Conservation (phyloP, 2,113 vertebrate genomes). For the Cardinalis cardinalis region DNA sequence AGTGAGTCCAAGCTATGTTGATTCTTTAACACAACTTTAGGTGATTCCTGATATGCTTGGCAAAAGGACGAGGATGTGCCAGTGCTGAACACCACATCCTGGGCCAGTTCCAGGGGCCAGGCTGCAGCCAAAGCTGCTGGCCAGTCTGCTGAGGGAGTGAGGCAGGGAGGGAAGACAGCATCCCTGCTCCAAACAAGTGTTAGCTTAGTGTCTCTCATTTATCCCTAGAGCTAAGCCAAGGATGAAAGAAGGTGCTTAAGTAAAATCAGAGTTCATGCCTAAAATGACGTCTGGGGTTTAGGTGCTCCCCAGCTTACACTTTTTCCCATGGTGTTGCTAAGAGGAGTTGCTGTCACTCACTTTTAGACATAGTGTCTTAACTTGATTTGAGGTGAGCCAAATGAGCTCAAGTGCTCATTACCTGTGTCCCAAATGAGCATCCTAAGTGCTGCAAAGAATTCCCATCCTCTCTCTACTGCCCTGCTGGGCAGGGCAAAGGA, state of each 20-base stretch:
- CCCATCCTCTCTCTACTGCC: neutral
- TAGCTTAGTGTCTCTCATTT: neutral
- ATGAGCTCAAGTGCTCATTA: neutral
- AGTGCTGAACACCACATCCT: neutral
- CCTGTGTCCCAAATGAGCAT: neutral
- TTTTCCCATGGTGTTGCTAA: neutral
- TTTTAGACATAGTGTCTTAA: neutral
- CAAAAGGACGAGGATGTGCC: neutral
- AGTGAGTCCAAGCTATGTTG: neutral
- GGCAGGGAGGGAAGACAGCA: neutral
- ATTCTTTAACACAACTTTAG: neutral
- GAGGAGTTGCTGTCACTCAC: neutral
- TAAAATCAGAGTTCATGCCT: neutral
- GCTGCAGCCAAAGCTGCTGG: neutral
- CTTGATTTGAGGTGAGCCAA: neutral
- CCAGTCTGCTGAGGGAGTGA: neutral
- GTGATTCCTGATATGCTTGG: neutral
- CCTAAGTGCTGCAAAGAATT: neutral
- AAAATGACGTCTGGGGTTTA: neutral
- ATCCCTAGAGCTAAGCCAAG: neutral
- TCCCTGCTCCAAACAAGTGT: neutral
- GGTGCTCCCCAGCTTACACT: neutral
- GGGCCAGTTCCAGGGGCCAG: neutral
- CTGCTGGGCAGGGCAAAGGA: fast-evolving
- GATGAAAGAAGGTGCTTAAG: neutral